Evolutionary conservation across 2,888 invertebrate genomes (phyloP).

Genomic region (Acrobasis suavella): DNA sequence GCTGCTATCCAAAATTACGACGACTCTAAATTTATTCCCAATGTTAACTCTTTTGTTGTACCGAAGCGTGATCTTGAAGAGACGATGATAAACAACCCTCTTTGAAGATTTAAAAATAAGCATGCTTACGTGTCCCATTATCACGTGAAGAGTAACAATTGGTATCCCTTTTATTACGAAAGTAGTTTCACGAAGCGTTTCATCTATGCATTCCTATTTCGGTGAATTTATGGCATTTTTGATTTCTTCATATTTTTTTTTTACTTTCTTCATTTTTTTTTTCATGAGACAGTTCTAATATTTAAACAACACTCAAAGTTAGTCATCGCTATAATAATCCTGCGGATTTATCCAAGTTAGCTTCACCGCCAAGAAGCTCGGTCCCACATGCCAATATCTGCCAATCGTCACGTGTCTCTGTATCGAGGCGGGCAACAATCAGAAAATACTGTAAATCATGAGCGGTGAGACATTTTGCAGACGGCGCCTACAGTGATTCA

Average conservation of each 20-base stretch:
- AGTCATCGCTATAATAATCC: background rate
- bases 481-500: constrained; percentile 80
- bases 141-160: constrained; percentile 49
- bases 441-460: constrained; percentile 60
- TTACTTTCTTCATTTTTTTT: background rate
- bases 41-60: constrained; percentile 68
- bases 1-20: constrained; percentile 60
- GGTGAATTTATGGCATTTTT: background rate
- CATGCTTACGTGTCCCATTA: constrained; percentile 58
- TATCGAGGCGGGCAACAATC: constrained; percentile 29
- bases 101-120: constrained; percentile 71
- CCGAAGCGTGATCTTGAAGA: constrained; percentile 48
- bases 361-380: background rate
- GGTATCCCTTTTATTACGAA: constrained; percentile 36
- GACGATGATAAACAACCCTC: constrained; percentile 61
- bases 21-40: constrained; percentile 61
- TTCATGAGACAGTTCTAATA: background rate
- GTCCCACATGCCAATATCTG: constrained; percentile 12
- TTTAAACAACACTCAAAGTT: background rate
- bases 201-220: background rate
- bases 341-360: background rate
- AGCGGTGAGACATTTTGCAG: constrained; percentile 79
- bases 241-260: background rate
- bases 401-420: constrained; percentile 8
- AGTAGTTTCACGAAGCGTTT: constrained; percentile 9